These are phyloP conservation scores for Drosophila leontia DNA, from an alignment of 1,140 invertebrate genomes.

Conservation along the genomic window DNA sequence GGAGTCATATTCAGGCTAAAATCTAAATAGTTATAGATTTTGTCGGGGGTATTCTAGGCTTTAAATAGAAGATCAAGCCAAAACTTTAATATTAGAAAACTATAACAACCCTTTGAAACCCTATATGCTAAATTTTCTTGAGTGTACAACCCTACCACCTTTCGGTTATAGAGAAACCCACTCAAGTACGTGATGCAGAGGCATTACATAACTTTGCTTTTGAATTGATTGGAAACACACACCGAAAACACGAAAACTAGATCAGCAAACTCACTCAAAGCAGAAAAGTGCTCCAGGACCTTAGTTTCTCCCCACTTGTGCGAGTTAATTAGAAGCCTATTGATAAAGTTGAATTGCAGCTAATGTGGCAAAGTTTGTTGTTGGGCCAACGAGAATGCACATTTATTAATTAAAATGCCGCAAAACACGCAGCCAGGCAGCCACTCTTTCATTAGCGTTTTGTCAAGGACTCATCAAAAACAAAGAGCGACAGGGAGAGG, in stretches of 20 bases:
- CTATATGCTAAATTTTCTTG: background rate
- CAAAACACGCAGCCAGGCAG: constrained; percentile 40
- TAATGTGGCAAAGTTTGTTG: constrained; percentile 51
- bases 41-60: no score
- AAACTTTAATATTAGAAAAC: background rate
- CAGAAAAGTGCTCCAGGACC: constrained; percentile 31
- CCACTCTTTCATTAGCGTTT: constrained; percentile 55
- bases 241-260: constrained; percentile 46
- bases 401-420: constrained; percentile 80
- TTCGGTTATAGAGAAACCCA: background rate
- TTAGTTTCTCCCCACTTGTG: constrained; percentile 20
- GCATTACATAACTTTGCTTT: constrained; percentile 36
- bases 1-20: no score
- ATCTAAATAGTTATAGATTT: no score
- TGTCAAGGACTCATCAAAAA: constrained; percentile 67
- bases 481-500: constrained; percentile 17
- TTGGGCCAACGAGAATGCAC: constrained; percentile 28
- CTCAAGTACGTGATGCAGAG: constrained; percentile 61
- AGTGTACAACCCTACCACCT: background rate
- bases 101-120: background rate
- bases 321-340: constrained; percentile 77
- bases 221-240: constrained; percentile 55
- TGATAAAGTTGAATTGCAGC: constrained; percentile 72
- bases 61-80: no score
- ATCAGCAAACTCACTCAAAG: constrained; percentile 53